phyloP scores from a whole-genome alignment of 2,113 vertebrate genomes.

The Gobius niger region DNA sequence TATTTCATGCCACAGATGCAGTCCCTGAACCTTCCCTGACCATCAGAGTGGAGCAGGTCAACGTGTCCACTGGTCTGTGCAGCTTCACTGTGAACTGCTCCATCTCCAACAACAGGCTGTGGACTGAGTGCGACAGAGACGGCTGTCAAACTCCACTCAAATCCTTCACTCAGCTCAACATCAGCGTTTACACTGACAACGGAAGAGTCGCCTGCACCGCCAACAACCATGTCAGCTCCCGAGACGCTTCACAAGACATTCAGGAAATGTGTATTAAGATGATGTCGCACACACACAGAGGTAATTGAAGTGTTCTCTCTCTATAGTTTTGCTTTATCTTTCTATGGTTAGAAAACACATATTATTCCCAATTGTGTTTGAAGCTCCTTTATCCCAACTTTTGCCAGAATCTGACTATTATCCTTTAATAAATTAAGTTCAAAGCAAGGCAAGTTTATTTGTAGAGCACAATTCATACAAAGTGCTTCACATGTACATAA shows the following conservation, averaged over 20 bases:
- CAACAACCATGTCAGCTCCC: conserved; percentile 58
- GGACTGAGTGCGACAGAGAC: conserved; percentile 20
- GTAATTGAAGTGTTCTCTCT: too few relatives aligned
- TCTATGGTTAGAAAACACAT: too few relatives aligned
- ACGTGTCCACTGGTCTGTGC: conserved; percentile 39
- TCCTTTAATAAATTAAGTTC: too few relatives aligned
- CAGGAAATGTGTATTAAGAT: conserved; percentile 33
- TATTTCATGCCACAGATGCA: conserved; percentile 13
- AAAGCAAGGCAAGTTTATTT: too few relatives aligned
- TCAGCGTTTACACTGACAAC: conserved; percentile 18
- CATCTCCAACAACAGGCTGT: conserved; percentile 13
- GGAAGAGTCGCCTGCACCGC: conserved; percentile 37
- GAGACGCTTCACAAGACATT: background rate
- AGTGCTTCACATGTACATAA: too few relatives aligned
- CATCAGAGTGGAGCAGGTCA: background rate
- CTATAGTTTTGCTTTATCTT: too few relatives aligned
- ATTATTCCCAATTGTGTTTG: too few relatives aligned
- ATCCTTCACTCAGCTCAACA: conserved; percentile 25
- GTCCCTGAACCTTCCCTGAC: conserved; percentile 36
- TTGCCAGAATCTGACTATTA: too few relatives aligned
- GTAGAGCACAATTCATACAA: too few relatives aligned
- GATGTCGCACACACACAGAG: too few relatives aligned
- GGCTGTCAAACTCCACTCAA: conserved; percentile 4
- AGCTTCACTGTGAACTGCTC: conserved; percentile 61
- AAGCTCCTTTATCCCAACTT: too few relatives aligned